Percentiles rank a stretch among this genome's conserved stretches.
These are phyloP conservation scores for Drosophila fuyamai DNA, from an alignment of 1,140 invertebrate genomes.

Conservation along the genomic window DNA sequence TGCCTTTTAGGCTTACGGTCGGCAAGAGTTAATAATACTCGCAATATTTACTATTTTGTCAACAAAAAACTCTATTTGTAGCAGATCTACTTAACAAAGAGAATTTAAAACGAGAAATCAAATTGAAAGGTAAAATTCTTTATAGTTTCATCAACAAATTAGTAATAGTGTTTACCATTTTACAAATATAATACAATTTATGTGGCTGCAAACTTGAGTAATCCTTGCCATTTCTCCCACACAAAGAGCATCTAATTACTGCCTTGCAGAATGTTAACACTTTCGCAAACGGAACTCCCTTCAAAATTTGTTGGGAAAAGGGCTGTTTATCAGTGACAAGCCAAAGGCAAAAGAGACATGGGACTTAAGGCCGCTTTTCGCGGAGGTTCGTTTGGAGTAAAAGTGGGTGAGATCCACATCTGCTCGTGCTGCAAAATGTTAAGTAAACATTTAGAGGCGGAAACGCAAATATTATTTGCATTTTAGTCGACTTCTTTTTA, in stretches of 20 bases:
- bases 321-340: conserved; percentile 60
- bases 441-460: conserved; percentile 52
- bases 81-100: too few species aligned
- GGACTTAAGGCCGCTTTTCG: conserved; percentile 13
- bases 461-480: conserved; percentile 74
- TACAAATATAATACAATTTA: too few species aligned
- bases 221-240: not conserved
- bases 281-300: conserved; percentile 13
- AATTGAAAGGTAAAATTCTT: not conserved
- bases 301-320: not conserved
- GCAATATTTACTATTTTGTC: too few species aligned
- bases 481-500: conserved; percentile 71
- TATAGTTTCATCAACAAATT: not conserved
- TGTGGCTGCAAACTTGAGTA: too few species aligned
- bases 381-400: not conserved
- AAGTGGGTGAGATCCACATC: conserved; percentile 2
- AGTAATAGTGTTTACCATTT: not conserved
- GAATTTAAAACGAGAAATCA: not conserved
- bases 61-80: too few species aligned
- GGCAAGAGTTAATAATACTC: too few species aligned
- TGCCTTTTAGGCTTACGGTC: not conserved
- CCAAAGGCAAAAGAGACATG: conserved; percentile 37
- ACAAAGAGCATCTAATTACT: conserved; percentile 34
- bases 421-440: conserved; percentile 40
- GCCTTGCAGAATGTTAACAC: conserved; percentile 3